Evolutionary conservation across 2,797 vertebrate species (phyloP), one percentile per base, ranked within the genome.

Genomic region (Amniataba percoides): DNA sequence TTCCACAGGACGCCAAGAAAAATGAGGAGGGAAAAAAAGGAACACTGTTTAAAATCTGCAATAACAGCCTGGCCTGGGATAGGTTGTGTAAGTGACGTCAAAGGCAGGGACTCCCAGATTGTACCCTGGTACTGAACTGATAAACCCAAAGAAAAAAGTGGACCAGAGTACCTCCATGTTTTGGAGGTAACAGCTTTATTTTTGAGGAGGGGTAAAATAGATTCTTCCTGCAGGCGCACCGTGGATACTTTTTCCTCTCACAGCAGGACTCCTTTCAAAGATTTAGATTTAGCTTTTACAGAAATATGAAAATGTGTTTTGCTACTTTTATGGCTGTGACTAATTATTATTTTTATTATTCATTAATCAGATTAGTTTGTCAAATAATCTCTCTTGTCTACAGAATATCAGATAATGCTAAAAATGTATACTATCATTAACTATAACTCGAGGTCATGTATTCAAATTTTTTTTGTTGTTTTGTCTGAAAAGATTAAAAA

Each of bases 1-100:
- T 95, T 95, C 95, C 93, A 96, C 94, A 93, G 95, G 95, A 96
- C 19, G 88, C 96, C 87, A 85, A 83, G 87, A 72, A 89, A 86
- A 68, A 48, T 40, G 21, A 77, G 43, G 63, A 15, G 31, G 36
- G 56, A 34, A 74, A 59, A 72, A 45, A 19, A 31, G 27, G 27
- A 31, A 14, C 49, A 57, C 55, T 15, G 66, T 57, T 77, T 53
- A 81, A 82, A 79, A 82, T 83, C 74, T 85, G 87, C 78, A 80
- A 78, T 61, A 87, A 74, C 87, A 88, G 84, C 60, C 77, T 8
- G 74, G 88, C 78, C 84, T 53, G 74, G 83, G 87, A 89, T 70
- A 74, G 79, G 80, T 72, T 84, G 84, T 53, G 68, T 60, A 56
- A 82, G 78, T 94, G 93, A 94, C 91, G 92, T 94, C 91, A 93